Percentiles rank a stretch among this genome's conserved stretches.
phyloP scores from a whole-genome alignment of 2,888 invertebrate genomes.

The Drosophila koepferae region DNA sequence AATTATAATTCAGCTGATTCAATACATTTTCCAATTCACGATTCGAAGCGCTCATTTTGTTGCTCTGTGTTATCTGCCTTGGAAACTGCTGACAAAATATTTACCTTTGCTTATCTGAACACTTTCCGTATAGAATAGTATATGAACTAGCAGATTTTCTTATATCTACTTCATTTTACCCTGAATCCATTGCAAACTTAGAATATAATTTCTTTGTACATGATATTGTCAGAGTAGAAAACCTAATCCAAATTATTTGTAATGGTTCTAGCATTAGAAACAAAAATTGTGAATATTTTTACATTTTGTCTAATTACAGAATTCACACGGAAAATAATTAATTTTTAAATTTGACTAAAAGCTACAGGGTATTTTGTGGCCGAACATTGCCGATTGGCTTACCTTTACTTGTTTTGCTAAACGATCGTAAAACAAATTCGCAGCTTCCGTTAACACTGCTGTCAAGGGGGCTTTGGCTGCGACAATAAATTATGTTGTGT shows the following conservation, averaged over 20 bases:
- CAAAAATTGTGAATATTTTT: neutral
- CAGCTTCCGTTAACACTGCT: constrained; percentile 18
- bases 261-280: neutral
- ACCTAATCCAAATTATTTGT: neutral
- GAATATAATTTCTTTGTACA: neutral
- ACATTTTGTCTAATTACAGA: neutral
- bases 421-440: constrained; percentile 15
- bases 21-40: neutral
- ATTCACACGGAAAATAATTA: fast-evolving
- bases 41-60: neutral
- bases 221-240: too few relatives aligned
- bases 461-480: neutral
- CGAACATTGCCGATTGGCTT: neutral
- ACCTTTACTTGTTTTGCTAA: neutral
- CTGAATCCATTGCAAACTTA: neutral
- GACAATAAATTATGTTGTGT: constrained; percentile 23
- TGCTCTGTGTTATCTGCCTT: neutral
- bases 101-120: constrained; percentile 22
- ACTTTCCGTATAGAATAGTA: neutral
- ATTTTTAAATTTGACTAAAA: neutral
- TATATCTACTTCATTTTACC: neutral
- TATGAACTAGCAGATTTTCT: neutral
- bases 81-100: constrained; percentile 36
- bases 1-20: neutral
- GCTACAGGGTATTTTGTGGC: neutral